A percentile compares a stretch with the other conserved stretches of the same genome.
These are phyloP conservation scores for Mola mola DNA, from an alignment of 2,113 vertebrate genomes.

Conservation along the genomic window DNA sequence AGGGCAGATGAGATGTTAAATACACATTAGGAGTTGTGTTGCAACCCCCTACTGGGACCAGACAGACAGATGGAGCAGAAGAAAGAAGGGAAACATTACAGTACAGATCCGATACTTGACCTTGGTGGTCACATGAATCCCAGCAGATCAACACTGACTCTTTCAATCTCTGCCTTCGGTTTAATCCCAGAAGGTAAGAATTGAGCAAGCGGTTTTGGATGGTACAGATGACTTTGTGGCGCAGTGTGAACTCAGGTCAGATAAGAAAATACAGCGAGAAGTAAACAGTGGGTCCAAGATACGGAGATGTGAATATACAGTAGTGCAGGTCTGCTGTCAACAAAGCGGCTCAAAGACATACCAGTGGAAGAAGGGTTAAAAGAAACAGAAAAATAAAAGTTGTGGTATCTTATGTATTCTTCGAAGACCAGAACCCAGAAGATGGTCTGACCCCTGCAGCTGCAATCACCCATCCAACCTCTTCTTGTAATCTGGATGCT, in stretches of 20 bases:
- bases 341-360: constrained; percentile 47
- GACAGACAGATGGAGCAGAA: constrained; percentile 44
- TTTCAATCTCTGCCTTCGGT: constrained; percentile 17
- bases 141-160: constrained; percentile 7
- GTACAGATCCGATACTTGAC: constrained; percentile 57
- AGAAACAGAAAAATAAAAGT: constrained; percentile 29
- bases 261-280: constrained; percentile 10
- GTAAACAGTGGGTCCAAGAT: constrained; percentile 12
- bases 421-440: constrained; percentile 42
- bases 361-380: constrained; percentile 62
- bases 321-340: constrained; percentile 61
- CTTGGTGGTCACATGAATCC: constrained; percentile 39
- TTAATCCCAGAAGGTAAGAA: constrained; percentile 14
- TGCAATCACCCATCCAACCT: not conserved
- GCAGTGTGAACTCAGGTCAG: constrained; percentile 50
- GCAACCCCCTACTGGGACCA: constrained; percentile 41
- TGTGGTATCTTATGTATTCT: constrained; percentile 45
- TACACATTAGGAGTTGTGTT: constrained; percentile 56
- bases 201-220: constrained; percentile 21
- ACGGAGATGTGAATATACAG: constrained; percentile 35
- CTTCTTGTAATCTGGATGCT: constrained; percentile 22
- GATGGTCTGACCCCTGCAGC: constrained; percentile 33
- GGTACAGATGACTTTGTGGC: constrained; percentile 31
- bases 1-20: constrained; percentile 68
- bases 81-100: constrained; percentile 49